These are phyloP conservation scores for Pachyuromys duprasi DNA, from an alignment of 2,797 vertebrate species.

Conservation along the genomic window DNA sequence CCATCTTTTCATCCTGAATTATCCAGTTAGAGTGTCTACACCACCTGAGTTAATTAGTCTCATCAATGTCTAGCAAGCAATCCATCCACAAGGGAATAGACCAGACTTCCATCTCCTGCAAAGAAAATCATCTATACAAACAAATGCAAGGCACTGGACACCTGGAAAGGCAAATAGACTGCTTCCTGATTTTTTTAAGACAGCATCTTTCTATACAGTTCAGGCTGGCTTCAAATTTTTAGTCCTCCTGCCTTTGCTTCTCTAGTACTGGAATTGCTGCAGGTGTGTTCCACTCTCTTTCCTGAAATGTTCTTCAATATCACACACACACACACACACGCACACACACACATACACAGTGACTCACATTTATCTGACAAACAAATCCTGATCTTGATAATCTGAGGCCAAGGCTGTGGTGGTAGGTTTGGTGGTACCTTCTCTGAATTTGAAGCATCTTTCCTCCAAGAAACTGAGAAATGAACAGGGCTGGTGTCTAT, in stretches of 20 bases:
- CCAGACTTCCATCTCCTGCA: neutral
- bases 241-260: neutral
- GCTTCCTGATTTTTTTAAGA: neutral
- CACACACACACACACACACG: neutral
- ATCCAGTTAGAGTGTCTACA: constrained; percentile 67
- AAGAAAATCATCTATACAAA: neutral
- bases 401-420: constrained; percentile 42
- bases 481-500: constrained; percentile 33
- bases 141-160: neutral
- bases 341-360: neutral
- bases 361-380: constrained; percentile 12
- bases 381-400: constrained; percentile 40
- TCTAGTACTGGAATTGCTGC: neutral
- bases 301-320: neutral
- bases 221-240: neutral
- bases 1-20: constrained; percentile 70
- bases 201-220: neutral
- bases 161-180: neutral
- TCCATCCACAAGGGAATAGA: neutral
- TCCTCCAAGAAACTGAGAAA: constrained; percentile 21
- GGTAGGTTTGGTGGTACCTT: neutral
- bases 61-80: neutral
- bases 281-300: neutral
- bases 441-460: constrained; percentile 40
- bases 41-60: constrained; percentile 74